Conservation (phyloP, 2,888 invertebrate species). For the Drosophila anceps region DNA sequence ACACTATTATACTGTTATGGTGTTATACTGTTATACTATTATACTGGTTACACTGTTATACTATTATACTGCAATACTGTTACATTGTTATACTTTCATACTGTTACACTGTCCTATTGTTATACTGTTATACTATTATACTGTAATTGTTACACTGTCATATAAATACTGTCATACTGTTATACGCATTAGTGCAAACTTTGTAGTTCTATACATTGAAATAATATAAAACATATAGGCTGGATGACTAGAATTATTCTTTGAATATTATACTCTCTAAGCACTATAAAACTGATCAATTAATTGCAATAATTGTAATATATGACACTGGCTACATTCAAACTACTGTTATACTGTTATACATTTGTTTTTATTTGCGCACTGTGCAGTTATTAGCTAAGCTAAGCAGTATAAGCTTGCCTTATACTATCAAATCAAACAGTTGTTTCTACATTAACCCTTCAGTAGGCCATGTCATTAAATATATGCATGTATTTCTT, state of each 20-base stretch:
- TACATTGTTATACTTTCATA: background rate
- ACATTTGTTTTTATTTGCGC: background rate
- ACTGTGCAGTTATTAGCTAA: background rate
- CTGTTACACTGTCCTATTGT: background rate
- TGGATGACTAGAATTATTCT: background rate
- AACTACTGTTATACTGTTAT: background rate
- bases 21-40: background rate
- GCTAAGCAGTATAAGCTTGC: too few relatives aligned
- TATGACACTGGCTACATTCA: background rate
- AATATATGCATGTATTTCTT: background rate
- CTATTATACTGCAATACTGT: background rate
- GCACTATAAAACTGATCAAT: background rate
- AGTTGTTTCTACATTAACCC: background rate
- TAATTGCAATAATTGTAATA: background rate
- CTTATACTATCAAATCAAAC: background rate
- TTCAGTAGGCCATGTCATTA: background rate
- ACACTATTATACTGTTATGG: background rate
- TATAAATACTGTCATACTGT: background rate
- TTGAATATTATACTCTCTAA: background rate
- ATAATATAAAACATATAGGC: background rate
- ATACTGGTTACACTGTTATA: background rate
- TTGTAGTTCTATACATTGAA: background rate
- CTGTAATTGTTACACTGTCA: background rate
- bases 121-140: background rate
- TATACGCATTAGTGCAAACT: background rate